Base-by-base conservation (phyloP, 2,797 vertebrate genomes). In the Anisognathus igniventris region DNA sequence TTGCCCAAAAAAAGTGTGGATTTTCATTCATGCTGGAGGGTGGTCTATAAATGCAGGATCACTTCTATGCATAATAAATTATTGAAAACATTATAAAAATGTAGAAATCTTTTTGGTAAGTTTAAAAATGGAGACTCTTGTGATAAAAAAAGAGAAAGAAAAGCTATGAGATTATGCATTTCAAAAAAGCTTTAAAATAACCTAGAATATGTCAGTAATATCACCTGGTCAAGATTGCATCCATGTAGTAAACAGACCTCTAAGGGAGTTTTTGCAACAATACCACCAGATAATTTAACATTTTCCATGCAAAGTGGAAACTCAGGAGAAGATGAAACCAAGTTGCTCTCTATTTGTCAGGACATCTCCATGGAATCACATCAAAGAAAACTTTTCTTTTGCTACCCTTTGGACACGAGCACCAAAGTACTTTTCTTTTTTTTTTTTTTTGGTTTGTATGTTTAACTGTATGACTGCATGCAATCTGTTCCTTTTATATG, bases 1-100 rank as follows among this genome's bases (percentile, higher is more conserved):
- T 94, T 97, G 85, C 28, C 20, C 4, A 92, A 68, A 88, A 93
- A 88, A 93, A 30, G 8, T 57, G 5, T 90, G 83, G 75, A 83
- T 95, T 96, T 95, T 65, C 47, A 51, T 86, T 92, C 28, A 86
- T 21, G 27, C 3, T 62, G 60, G n/a, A 95, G n/a, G 12, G 14
- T 91, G 33, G 17, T 65, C 54, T 94, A 45, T 80, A 86, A 92
- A 94, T 72, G 27, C 31, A 91, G 25, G 87, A 92, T 92, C 91
- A 44, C 56, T 3, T 64, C 58, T 77, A 64, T 68, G 72, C 15
- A 45, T 61, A 66, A 50, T 13, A 35, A 14, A 35, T 54, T 14
- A 83, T 2, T 74, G 42, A 96, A 94, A 78, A 47, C 23, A 76
- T 91, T 66, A 39, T 48, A 90, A 40, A 94, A 73, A 85, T 68